These are phyloP conservation scores for Diploptera punctata DNA, from an alignment of 2,888 invertebrate genomes.

Conservation along the genomic window DNA sequence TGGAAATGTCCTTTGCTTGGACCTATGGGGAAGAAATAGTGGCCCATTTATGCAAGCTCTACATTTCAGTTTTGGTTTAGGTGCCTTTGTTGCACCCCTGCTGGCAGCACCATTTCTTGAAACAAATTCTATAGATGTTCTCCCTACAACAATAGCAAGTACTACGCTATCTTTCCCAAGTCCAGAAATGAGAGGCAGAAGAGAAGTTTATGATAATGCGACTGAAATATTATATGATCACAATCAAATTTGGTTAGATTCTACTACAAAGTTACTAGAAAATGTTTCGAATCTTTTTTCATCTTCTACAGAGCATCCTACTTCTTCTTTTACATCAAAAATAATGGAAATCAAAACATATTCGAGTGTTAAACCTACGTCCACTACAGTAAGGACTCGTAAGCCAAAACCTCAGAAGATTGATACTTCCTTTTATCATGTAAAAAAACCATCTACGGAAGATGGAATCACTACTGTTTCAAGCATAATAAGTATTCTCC, in stretches of 20 bases:
- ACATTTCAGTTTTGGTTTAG: slow-evolving; percentile 57
- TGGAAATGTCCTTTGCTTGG: slow-evolving; percentile 55
- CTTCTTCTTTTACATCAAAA: too few species aligned
- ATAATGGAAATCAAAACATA: too few species aligned
- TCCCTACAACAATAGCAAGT: not conserved
- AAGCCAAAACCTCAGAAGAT: too few species aligned
- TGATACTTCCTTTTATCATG: too few species aligned
- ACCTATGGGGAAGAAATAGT: slow-evolving; percentile 50
- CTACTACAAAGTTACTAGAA: too few species aligned
- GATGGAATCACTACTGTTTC: too few species aligned
- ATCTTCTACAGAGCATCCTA: too few species aligned
- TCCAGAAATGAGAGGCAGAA: not conserved
- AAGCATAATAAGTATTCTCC: too few species aligned
- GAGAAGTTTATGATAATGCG: not conserved
- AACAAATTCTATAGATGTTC: not conserved
- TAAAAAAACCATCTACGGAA: too few species aligned
- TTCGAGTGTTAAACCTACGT: too few species aligned
- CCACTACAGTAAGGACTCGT: too few species aligned
- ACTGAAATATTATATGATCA: not conserved
- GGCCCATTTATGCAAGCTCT: slow-evolving; percentile 56
- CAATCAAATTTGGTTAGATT: not conserved
- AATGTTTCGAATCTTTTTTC: too few species aligned
- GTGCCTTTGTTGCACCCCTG: slow-evolving; percentile 56
- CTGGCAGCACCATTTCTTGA: slow-evolving; percentile 55
- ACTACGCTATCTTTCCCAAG: not conserved